Evolutionary conservation across 2,888 invertebrate genomes (phyloP).

Genomic region (Sesamia inferens): DNA sequence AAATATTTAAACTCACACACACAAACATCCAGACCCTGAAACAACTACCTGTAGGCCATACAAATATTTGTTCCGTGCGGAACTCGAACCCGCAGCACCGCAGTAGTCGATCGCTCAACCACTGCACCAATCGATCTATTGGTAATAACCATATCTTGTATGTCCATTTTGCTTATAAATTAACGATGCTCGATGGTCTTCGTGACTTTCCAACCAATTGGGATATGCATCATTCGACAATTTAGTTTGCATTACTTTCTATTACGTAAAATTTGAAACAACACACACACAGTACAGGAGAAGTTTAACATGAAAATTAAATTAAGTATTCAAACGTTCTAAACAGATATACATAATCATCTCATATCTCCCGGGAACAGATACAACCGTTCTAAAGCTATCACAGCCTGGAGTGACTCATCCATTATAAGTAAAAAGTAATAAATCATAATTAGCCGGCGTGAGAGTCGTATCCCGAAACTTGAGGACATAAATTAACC

Average conservation of each 20-base stretch:
- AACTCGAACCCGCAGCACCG: too few relatives aligned
- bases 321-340: neutral
- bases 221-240: neutral
- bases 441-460: slow-evolving; percentile 70
- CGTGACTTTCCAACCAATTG: neutral
- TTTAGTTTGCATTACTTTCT: neutral
- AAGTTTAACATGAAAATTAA: neutral
- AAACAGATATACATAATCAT: neutral
- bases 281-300: too few relatives aligned
- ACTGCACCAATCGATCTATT: too few relatives aligned
- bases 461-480: slow-evolving; percentile 61
- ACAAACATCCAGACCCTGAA: too few relatives aligned
- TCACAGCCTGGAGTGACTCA: slow-evolving; percentile 45
- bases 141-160: neutral
- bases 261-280: neutral
- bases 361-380: slow-evolving; percentile 20
- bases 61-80: too few relatives aligned
- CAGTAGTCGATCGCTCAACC: too few relatives aligned
- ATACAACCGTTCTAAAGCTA: slow-evolving; percentile 23
- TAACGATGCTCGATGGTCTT: neutral
- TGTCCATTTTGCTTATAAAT: neutral
- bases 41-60: too few relatives aligned
- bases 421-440: slow-evolving; percentile 49
- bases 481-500: slow-evolving; percentile 76
- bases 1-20: too few relatives aligned